Percentiles rank a stretch among this genome's conserved stretches.
phyloP scores from a whole-genome alignment of 2,113 vertebrate species.

The Raja brachyura region DNA sequence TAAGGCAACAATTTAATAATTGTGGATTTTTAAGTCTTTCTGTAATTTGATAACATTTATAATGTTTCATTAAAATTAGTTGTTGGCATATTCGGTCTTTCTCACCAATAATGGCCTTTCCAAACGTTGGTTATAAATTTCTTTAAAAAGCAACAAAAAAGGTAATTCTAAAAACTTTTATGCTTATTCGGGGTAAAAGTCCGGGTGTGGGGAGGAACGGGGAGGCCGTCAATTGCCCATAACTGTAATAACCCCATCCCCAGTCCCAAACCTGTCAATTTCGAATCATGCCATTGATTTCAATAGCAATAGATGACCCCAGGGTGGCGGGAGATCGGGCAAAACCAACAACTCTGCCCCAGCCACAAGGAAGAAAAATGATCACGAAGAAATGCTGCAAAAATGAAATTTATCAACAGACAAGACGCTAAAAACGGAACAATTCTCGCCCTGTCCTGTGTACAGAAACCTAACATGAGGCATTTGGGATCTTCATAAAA shows the following conservation, averaged over 20 bases:
- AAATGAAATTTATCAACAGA: not conserved
- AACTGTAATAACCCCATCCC: not conserved
- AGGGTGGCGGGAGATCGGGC: not conserved
- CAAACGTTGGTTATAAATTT: not conserved
- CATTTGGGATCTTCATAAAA: not conserved
- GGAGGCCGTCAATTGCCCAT: not conserved
- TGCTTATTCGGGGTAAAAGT: not conserved
- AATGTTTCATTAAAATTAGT: not conserved
- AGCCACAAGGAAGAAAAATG: constrained; percentile 20
- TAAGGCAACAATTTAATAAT: not conserved
- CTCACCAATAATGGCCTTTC: not conserved
- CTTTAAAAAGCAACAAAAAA: not conserved
- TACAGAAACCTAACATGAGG: too few species aligned
- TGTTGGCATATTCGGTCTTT: not conserved
- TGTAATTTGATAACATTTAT: not conserved
- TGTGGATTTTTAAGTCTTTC: not conserved
- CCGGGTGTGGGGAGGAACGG: not conserved
- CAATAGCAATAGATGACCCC: not conserved
- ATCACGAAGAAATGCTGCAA: constrained; percentile 32
- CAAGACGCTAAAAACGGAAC: not conserved
- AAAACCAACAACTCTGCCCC: not conserved
- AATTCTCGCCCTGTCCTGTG: not conserved
- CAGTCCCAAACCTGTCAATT: not conserved
- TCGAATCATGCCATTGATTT: not conserved
- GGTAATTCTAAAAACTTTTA: not conserved